Evolutionary conservation across 2,888 invertebrate species (phyloP).

Genomic region (Escarpia spicata): DNA sequence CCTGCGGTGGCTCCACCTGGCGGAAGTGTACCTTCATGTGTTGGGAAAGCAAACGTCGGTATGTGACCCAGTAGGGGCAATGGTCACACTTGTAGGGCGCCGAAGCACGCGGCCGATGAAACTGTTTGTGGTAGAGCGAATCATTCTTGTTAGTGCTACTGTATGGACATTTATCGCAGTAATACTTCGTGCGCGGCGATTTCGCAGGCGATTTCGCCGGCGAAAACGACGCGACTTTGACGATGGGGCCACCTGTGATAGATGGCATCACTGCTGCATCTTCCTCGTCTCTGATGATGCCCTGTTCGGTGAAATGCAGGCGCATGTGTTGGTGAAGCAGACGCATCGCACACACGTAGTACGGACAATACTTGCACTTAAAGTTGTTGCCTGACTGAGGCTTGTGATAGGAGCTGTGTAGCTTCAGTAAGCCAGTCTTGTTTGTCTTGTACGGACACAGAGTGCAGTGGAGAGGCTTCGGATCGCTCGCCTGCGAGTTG

Average conservation of each 20-base stretch:
- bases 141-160: constrained; percentile 87
- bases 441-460: constrained; percentile 76
- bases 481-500: background rate
- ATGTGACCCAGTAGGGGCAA: constrained; percentile 85
- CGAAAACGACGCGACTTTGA: background rate
- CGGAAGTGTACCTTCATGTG: constrained; percentile 78
- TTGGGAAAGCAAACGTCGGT: constrained; percentile 81
- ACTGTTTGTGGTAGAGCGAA: constrained; percentile 86
- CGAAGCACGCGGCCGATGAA: constrained; percentile 77
- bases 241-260: background rate
- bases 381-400: constrained; percentile 75
- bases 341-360: constrained; percentile 72
- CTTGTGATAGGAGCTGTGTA: constrained; percentile 77
- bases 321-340: constrained; percentile 75
- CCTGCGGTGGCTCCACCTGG: background rate
- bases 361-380: constrained; percentile 84
- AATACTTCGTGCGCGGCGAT: constrained; percentile 67
- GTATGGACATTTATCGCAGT: constrained; percentile 84
- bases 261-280: background rate
- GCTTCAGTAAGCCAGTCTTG: constrained; percentile 56
- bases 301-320: constrained; percentile 67
- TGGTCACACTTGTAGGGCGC: constrained; percentile 83
- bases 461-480: constrained; percentile 68
- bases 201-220: background rate
- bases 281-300: background rate